phyloP scores from a whole-genome alignment of 2,113 vertebrate genomes.

The Nothobranchius kuhntae region DNA sequence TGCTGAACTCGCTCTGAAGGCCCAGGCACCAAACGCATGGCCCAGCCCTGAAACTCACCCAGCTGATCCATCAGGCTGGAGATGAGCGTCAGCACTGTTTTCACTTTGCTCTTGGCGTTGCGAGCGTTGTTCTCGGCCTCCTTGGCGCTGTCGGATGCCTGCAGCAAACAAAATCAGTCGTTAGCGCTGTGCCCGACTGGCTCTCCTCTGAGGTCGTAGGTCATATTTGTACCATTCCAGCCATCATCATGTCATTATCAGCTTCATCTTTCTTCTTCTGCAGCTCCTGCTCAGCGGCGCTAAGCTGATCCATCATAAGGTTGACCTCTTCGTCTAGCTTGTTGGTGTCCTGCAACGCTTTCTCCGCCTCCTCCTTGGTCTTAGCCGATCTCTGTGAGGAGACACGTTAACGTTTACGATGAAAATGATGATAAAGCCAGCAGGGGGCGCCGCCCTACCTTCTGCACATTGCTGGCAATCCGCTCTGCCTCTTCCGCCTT shows the following conservation, averaged over 20 bases:
- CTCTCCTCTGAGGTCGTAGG: too few relatives aligned
- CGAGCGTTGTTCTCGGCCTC: conserved; percentile 93
- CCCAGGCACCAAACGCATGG: too few relatives aligned
- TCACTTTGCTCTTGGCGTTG: conserved; percentile 92
- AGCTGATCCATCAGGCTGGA: conserved; percentile 86
- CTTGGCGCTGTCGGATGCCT: conserved; percentile 91
- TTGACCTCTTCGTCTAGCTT: conserved; percentile 86
- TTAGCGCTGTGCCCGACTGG: too few relatives aligned
- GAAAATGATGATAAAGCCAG: neutral
- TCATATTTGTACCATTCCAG: conserved; percentile 81
- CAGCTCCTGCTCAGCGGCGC: conserved; percentile 86
- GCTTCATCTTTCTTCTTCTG: conserved; percentile 85
- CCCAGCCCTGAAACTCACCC: conserved; percentile 72
- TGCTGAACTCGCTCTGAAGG: too few relatives aligned
- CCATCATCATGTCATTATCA: conserved; percentile 95
- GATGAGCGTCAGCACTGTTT: conserved; percentile 85
- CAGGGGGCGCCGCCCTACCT: conserved; percentile 71
- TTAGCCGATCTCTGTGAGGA: conserved; percentile 85
- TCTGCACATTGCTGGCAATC: conserved; percentile 87
- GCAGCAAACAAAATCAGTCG: neutral
- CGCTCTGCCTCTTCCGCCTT: conserved; percentile 89
- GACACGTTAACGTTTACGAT: neutral
- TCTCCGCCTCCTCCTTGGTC: conserved; percentile 87
- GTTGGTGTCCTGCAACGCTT: conserved; percentile 85
- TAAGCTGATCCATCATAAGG: conserved; percentile 87